Base-by-base conservation (phyloP, 2,113 vertebrate species). In the Urocynchramus pylzowi region DNA sequence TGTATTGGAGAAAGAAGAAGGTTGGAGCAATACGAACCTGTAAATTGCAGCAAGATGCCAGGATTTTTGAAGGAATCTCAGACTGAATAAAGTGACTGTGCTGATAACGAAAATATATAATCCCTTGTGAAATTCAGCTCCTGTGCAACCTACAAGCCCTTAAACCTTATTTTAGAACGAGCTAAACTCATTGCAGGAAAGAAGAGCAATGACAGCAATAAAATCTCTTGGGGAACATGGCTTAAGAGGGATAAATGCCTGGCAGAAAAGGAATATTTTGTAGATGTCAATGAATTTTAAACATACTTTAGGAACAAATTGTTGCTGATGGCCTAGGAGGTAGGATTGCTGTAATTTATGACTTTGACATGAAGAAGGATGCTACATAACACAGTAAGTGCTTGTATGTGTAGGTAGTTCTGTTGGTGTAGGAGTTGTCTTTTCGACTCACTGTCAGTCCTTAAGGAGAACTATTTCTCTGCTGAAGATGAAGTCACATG, bases 21-120 rank as follows among this genome's bases (percentile, higher is more conserved):
- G 21, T 68, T 80, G 86, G 65, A 92, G 80, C 90, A 84, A 75
- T 78, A 91, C 6, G 1, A 81, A 76, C 71, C 67, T 85, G 68
- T 95, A 85, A 93, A 96, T 79, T 85, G 91, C 81, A 89, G 69
- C 37, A 65, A 83, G 71, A 53, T 87, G 42, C 70, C 57, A 74
- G 45, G 54, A 61, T 65, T 91, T 92, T 76, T 82, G 73, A 80
- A 94, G 65, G 24, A 79, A 76, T 79, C 78, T 95, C 57, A 83
- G 59, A 49, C 53, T 86, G 89, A 73, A 93, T 95, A 60, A 89
- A 91, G 74, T 93, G 81, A 84, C 91, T 76, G 69, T 70, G 67
- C 70, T 83, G 81, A 47, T 93, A 90, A 83, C 0, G 0, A 91
- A 96, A 96, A 91, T 75, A 71, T 42, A 82, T 82, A 93, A 83